Conservation (phyloP, 2,797 vertebrate species). For the Xiphorhynchus erythropygius region DNA sequence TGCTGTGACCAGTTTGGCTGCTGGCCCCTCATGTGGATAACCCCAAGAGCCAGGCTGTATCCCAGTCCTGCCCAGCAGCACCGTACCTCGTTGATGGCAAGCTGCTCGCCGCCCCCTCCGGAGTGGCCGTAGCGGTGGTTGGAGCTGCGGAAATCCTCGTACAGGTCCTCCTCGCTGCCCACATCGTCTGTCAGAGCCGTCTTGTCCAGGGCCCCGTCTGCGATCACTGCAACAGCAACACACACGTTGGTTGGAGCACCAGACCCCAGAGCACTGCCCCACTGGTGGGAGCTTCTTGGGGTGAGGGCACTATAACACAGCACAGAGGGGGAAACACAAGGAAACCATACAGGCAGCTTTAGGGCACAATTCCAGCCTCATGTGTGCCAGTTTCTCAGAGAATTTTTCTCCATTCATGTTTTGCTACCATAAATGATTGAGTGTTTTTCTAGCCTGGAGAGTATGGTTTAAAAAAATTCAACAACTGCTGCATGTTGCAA, state of each 20-base stretch:
- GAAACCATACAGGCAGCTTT: fast-evolving
- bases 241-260: fast-evolving
- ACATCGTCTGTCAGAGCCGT: constrained; percentile 76
- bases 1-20: background rate
- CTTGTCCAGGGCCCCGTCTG: constrained; percentile 82
- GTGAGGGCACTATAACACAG: fast-evolving
- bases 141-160: constrained; percentile 85
- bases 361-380: background rate
- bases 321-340: background rate
- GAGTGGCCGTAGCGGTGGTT: constrained; percentile 86
- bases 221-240: constrained; percentile 72
- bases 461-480: background rate
- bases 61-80: background rate
- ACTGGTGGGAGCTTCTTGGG: fast-evolving
- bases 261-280: background rate
- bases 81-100: constrained; percentile 83
- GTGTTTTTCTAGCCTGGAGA: background rate
- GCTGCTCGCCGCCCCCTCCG: constrained; percentile 81
- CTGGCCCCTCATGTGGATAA: background rate
- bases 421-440: background rate
- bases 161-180: constrained; percentile 88
- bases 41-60: background rate
- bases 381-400: background rate
- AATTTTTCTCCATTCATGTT: background rate
- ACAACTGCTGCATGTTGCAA: background rate